phyloP scores from a whole-genome alignment of 2,888 invertebrate species.

The Dryobotodes eremita region DNA sequence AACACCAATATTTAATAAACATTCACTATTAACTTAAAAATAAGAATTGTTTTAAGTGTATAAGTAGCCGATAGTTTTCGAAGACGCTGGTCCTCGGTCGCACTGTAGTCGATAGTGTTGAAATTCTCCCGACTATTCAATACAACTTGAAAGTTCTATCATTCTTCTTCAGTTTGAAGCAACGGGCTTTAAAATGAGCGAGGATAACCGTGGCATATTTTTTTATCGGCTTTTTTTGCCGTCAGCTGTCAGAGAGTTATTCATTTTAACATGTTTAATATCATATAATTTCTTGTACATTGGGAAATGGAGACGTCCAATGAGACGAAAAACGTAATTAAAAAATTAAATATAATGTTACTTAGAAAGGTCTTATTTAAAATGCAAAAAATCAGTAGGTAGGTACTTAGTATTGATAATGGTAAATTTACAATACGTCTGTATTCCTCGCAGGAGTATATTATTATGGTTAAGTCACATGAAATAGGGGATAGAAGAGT shows the following conservation, averaged over 20 bases:
- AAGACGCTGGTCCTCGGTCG: slow-evolving; percentile 26
- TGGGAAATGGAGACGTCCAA: no score
- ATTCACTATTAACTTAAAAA: background rate
- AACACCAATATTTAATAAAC: background rate
- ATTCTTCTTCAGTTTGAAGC: slow-evolving; percentile 55
- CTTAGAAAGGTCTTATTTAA: no score
- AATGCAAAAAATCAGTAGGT: no score
- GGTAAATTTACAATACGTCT: background rate
- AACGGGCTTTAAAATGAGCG: slow-evolving; percentile 46
- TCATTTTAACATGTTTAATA: background rate
- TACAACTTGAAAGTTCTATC: slow-evolving; percentile 65
- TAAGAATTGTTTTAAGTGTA: background rate
- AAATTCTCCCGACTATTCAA: slow-evolving; percentile 58
- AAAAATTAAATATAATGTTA: no score
- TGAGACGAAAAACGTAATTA: background rate
- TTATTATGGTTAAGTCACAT: no score
- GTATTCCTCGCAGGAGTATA: background rate
- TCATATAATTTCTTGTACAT: background rate
- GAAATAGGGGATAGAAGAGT: background rate
- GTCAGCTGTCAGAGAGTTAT: background rate
- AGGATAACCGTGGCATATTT: background rate
- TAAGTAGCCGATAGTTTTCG: slow-evolving; percentile 31
- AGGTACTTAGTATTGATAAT: background rate
- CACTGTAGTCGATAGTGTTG: slow-evolving; percentile 38
- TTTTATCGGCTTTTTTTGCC: slow-evolving; percentile 3